phyloP scores from a whole-genome alignment of 2,797 vertebrate genomes.

The Ambastaia sidthimunki region DNA sequence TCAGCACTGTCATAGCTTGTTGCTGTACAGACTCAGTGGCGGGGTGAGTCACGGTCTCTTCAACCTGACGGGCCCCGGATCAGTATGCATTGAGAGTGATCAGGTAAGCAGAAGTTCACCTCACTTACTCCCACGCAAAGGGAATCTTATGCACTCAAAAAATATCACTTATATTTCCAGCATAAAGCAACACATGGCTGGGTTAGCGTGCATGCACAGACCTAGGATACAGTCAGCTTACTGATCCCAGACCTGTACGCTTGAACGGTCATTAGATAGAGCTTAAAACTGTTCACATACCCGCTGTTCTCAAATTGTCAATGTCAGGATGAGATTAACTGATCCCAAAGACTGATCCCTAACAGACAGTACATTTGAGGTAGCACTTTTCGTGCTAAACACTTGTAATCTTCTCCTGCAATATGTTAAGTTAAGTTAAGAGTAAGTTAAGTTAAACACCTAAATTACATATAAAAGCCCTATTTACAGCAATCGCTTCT shows the following conservation, averaged over 20 bases:
- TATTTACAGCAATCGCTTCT: conserved; percentile 44
- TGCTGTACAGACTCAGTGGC: conserved; percentile 77
- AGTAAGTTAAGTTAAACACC: conserved; percentile 50
- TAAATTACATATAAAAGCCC: conserved; percentile 57
- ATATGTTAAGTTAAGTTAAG: no score
- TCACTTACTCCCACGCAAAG: neutral
- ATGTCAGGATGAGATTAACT: conserved; percentile 49
- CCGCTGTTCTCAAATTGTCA: conserved; percentile 35
- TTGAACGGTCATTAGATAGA: conserved; percentile 17
- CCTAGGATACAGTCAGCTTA: neutral
- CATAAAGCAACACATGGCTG: neutral
- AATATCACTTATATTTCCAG: neutral
- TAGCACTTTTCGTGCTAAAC: conserved; percentile 43
- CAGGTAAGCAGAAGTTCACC: conserved; percentile 83
- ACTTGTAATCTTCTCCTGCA: conserved; percentile 52
- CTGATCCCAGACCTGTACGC: conserved; percentile 34
- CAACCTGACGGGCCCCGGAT: conserved; percentile 88
- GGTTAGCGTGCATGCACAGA: conserved; percentile 5
- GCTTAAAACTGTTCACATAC: conserved; percentile 21
- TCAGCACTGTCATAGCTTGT: conserved; percentile 78
- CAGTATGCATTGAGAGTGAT: conserved; percentile 97
- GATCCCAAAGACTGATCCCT: conserved; percentile 53
- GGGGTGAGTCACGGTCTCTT: conserved; percentile 80
- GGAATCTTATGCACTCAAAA: neutral
- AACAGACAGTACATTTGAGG: conserved; percentile 46